Evolutionary conservation across 2,113 vertebrate species (phyloP), one percentile per base, ranked within the genome.

Genomic region (Junco hyemalis): DNA sequence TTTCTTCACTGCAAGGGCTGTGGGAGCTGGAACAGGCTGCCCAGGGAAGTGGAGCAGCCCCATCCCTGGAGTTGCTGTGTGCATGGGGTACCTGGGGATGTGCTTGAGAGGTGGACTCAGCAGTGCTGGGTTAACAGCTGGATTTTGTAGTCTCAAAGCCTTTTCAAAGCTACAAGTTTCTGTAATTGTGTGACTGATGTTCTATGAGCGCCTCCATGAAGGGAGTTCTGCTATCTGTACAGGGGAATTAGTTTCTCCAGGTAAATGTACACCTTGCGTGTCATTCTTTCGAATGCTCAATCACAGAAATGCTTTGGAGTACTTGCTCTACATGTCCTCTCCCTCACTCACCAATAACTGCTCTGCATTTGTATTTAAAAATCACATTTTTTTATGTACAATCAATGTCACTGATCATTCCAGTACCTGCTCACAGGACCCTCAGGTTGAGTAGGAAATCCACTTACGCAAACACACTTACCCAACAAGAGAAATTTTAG

Each of bases 401-500:
- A 14, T 23, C 16, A 71, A 9, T 18, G 7, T 28, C 53, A 31
- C 6, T n/a, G 17, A 53, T 15, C 5, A 51, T 22, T 33, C 18
- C 26, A 33, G 23, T 24, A 35, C 13, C 63, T 33, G 40, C 23
- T 54, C 36, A 23, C 35, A 14, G 2, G 1, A 24, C 24, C 12
- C 15, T 22, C 4, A 88, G 15, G 2, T 7, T 42, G 11, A 45
- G 8, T 2, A 40, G 64, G 20, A 51, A 65, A 74, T 24, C 16
- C 3, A 2, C 3, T 56, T 31, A 12, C 1, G 11, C 14, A 31
- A 66, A 68, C 14, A 2, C 16, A 2, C 12, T 20, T 28, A 60
- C 9, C 31, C 44, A 72, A 14, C 5, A 45, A 16, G 12, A 33
- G 7, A 4, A 14, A 77, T 31, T 28, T 61, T 26, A 63, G 50